Base-by-base conservation (phyloP, 2,888 invertebrate species). In the Elysia crispata region DNA sequence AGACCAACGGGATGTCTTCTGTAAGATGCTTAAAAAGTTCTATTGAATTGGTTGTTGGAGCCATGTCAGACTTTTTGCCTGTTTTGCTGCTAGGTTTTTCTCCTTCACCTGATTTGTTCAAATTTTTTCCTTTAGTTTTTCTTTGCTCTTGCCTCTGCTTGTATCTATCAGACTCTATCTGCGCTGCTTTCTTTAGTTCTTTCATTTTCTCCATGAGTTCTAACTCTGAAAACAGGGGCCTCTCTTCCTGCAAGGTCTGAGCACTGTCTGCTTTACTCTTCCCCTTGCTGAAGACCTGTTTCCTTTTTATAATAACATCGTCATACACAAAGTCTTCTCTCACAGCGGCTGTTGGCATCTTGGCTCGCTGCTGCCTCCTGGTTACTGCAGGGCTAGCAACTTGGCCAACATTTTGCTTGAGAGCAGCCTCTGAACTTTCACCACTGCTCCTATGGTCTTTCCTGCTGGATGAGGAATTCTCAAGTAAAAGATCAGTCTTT, bases 1-100 rank as follows among this genome's bases (percentile, higher is more conserved):
- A 41, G 41, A 41, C 41, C 41, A 11, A 3, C 11, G 41, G 41
- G 11, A 41, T 41, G 41, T 41, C 41, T 33, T 74, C 49, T 50
- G 79, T 79, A 15, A 79, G 57, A 13, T 79, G 79, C 28, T 79
- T 79, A n/a, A 79, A 66, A 1, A 79, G 60, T 66, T 78, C 78
- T 64, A 50, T 64, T 1, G 66, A 66, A 23, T 11, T 41, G 41
- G 41, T 11, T 6, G 62, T 28, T 33, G 67, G 20, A 15, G 50
- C 13, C 30, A 31, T 73, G 23, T n/a, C 31, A 30, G 23, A 8
- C 31, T 72, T n/a, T 50, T 73, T 74, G 20, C 33, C 23, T 23
- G 13, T 33, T 28, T 66, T 23, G 30, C 18, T 6, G 66, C 30
- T 28, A 23, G 30, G 1, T 5, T 18, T 1, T 5, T 66, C 66